These are phyloP conservation scores for Erythrolamprus reginae DNA, from an alignment of 2,113 vertebrate species.

Conservation along the genomic window DNA sequence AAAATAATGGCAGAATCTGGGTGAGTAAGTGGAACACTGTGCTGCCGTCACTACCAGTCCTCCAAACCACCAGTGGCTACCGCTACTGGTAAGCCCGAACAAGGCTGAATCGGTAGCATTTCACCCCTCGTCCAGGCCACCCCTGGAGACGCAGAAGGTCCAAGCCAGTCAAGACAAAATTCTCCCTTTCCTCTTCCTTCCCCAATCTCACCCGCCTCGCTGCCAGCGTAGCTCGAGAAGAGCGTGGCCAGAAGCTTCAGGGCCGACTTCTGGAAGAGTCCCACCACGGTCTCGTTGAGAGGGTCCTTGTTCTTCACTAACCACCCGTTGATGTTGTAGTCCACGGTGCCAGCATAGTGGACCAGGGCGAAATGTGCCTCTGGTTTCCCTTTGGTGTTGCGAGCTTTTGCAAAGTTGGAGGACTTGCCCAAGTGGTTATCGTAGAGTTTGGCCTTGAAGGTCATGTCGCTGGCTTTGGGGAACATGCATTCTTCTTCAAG, in stretches of 20 bases:
- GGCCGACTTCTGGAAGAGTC: slow-evolving; percentile 80
- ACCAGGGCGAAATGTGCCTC: slow-evolving; percentile 78
- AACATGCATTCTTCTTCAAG: slow-evolving; percentile 75
- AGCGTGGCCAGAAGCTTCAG: slow-evolving; percentile 75
- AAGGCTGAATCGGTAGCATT: too few species aligned
- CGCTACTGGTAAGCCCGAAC: too few species aligned
- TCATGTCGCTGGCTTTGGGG: slow-evolving; percentile 74
- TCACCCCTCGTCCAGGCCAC: too few species aligned
- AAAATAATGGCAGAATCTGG: too few species aligned
- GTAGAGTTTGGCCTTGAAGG: slow-evolving; percentile 82
- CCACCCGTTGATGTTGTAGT: slow-evolving; percentile 87
- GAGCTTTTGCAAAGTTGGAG: slow-evolving; percentile 79
- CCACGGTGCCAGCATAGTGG: slow-evolving; percentile 84
- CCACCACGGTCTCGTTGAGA: slow-evolving; percentile 82
- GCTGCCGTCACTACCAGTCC: too few species aligned
- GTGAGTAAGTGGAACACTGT: too few species aligned
- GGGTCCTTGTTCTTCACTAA: slow-evolving; percentile 87
- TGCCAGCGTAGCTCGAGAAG: slow-evolving; percentile 76
- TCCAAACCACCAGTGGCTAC: too few species aligned
- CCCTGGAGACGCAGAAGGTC: too few species aligned
- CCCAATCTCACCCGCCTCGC: slow-evolving; percentile 69
- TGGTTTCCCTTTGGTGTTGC: slow-evolving; percentile 74
- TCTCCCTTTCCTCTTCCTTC: background rate
- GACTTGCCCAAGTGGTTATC: slow-evolving; percentile 85
- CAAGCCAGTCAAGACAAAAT: background rate